Conservation (phyloP, 2,113 vertebrate genomes). For the Sminthopsis crassicaudata region DNA sequence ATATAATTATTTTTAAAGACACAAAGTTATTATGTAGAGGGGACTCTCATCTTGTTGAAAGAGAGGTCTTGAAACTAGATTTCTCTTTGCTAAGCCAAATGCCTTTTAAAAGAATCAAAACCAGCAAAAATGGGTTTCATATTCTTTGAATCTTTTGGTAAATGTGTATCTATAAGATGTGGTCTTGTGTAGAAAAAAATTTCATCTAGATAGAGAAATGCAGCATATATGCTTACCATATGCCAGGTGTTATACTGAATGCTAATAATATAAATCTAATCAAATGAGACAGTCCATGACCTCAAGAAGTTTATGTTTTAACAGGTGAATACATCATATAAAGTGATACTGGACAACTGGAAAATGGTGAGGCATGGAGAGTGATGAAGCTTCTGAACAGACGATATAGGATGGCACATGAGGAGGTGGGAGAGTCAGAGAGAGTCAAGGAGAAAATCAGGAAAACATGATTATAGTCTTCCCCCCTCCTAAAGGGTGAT, state of each 20-base stretch:
- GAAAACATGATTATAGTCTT: not conserved
- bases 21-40: not conserved
- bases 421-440: not conserved
- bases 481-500: not conserved
- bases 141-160: not conserved
- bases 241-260: not conserved
- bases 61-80: not conserved
- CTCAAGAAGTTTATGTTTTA: not conserved
- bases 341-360: not conserved
- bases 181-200: not conserved
- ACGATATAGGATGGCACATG: not conserved
- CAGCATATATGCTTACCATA: not conserved
- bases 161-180: not conserved
- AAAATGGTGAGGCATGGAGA: not conserved
- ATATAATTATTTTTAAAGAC: not conserved
- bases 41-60: not conserved
- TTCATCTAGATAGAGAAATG: not conserved
- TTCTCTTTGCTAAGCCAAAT: not conserved
- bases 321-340: not conserved
- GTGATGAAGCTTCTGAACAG: not conserved
- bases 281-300: not conserved
- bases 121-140: not conserved
- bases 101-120: not conserved
- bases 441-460: not conserved
- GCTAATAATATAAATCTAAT: not conserved